phyloP scores from a whole-genome alignment of 2,113 vertebrate genomes.

The Gymnogyps californianus region DNA sequence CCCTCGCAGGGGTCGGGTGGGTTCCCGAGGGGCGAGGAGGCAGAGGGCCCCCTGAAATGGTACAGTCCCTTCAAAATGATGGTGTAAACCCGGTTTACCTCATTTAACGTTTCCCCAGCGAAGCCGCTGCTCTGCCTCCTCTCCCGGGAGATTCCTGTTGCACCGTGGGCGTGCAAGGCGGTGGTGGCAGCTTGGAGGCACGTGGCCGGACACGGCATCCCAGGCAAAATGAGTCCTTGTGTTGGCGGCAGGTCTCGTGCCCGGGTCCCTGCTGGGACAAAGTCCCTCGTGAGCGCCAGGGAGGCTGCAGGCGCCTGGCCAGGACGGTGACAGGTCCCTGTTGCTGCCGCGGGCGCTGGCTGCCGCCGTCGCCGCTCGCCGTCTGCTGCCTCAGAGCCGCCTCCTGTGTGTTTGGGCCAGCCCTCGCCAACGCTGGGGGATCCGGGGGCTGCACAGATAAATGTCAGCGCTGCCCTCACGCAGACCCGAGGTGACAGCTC shows the following conservation, averaged over 20 bases:
- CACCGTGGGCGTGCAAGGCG: rapidly evolving
- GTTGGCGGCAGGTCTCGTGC: rapidly evolving
- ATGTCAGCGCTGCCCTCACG: rapidly evolving
- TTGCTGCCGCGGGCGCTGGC: rapidly evolving
- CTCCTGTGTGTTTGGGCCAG: background rate
- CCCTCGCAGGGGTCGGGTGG: rapidly evolving
- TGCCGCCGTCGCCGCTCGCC: rapidly evolving
- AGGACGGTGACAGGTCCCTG: background rate
- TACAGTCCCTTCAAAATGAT: background rate
- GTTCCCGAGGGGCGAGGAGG: background rate
- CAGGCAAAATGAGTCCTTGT: background rate
- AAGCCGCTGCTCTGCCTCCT: background rate
- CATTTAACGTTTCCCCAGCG: rapidly evolving
- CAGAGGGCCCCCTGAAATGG: background rate
- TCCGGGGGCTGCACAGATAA: rapidly evolving
- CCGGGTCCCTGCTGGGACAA: background rate
- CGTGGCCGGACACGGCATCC: rapidly evolving
- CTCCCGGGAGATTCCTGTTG: background rate
- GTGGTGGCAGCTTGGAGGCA: rapidly evolving
- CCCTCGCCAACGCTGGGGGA: rapidly evolving
- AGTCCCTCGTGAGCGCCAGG: background rate
- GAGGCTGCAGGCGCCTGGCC: background rate
- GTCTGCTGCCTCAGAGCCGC: background rate
- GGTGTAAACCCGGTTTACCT: rapidly evolving
- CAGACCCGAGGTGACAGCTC: background rate